Percentiles rank a stretch among this genome's conserved stretches.
Conservation (phyloP, 2,113 vertebrate species). For the Sphyrna mokarran region DNA sequence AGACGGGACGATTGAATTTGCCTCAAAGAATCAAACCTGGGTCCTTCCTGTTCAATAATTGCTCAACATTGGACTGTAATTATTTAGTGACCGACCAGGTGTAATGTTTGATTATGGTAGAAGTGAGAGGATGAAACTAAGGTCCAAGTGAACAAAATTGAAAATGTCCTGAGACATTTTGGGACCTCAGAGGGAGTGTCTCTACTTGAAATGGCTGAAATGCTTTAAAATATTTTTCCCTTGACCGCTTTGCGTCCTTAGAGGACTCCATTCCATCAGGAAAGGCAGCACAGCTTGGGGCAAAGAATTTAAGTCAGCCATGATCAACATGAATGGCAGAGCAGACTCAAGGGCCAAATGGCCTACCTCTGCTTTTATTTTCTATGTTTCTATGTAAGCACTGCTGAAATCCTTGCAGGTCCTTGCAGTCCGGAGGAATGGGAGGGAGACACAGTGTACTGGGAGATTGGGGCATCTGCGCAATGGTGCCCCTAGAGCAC, state of each 20-base stretch:
- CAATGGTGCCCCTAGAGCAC: too few species aligned
- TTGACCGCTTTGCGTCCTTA: not conserved
- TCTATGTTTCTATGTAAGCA: too few species aligned
- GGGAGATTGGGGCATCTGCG: too few species aligned
- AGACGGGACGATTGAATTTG: too few species aligned
- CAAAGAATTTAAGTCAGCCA: not conserved
- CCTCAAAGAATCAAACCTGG: not conserved
- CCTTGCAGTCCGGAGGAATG: not conserved
- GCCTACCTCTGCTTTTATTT: too few species aligned
- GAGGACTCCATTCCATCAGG: not conserved
- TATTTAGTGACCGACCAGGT: not conserved
- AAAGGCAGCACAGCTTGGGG: not conserved
- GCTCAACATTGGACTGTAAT: not conserved
- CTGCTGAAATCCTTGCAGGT: not conserved
- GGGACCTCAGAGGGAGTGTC: not conserved
- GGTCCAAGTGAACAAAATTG: not conserved
- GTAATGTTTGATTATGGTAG: not conserved
- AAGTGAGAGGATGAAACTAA: not conserved
- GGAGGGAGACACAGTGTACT: too few species aligned
- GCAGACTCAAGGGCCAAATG: too few species aligned
- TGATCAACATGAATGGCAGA: too few species aligned
- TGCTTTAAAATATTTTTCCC: not conserved
- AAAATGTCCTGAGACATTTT: not conserved
- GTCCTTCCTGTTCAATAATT: not conserved
- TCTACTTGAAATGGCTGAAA: not conserved